Evolutionary conservation across 30 jellyfish, hydroid and myxozoan genomes (phyloP).

Genomic region (Mastigias papua): DNA sequence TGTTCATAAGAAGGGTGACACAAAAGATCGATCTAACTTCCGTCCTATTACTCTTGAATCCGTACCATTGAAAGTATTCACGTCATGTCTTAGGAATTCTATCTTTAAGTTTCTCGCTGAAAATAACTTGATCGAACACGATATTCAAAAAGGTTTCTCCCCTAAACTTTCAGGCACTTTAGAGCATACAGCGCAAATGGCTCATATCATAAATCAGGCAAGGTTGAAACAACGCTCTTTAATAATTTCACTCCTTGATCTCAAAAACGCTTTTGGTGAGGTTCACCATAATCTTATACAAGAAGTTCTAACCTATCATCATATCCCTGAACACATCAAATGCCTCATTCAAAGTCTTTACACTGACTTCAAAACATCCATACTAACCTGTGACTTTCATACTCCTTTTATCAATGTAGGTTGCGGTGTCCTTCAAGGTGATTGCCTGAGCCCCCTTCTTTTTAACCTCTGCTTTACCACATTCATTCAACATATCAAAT

Average conservation of each 20-base stretch:
- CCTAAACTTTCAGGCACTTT: conserved; percentile 19
- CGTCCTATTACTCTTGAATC: conserved; percentile 44
- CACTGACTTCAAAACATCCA: conserved; percentile 9
- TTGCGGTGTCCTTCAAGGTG: conserved; percentile 42
- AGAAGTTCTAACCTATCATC: conserved; percentile 6
- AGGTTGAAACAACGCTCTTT: conserved; percentile 19
- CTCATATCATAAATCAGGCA: conserved; percentile 20
- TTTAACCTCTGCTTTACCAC: conserved; percentile 36
- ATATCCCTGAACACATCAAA: conserved; percentile 3
- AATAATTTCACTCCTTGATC: conserved; percentile 29
- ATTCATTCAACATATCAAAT: conserved; percentile 15
- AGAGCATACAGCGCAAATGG: conserved; percentile 37
- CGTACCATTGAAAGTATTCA: conserved; percentile 20
- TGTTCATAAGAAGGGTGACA: conserved; percentile 19
- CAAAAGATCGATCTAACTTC: conserved; percentile 14
- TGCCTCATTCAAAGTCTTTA: background rate
- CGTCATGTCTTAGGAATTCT: conserved; percentile 9
- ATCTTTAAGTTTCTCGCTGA: background rate
- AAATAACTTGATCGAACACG: conserved; percentile 35
- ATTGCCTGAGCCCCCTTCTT: conserved; percentile 33
- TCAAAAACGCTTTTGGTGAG: conserved; percentile 25
- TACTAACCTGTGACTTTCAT: conserved; percentile 2
- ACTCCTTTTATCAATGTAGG: background rate
- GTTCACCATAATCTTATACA: background rate
- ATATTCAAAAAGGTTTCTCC: conserved; percentile 20